phyloP scores from a whole-genome alignment of 2,113 vertebrate genomes.

The Chaetura pelagica region DNA sequence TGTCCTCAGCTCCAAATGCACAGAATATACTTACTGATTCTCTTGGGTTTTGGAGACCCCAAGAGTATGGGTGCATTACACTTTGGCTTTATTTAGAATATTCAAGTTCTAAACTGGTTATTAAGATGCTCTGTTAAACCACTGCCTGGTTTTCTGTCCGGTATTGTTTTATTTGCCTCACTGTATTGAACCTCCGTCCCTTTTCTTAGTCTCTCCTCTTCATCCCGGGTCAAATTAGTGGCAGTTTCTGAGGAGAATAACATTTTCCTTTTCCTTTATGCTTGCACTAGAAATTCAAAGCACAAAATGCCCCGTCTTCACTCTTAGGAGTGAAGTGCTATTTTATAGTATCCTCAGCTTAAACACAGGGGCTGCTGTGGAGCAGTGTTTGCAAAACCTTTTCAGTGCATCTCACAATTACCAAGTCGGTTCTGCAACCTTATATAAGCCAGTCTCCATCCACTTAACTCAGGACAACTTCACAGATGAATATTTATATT shows the following conservation, averaged over 20 bases:
- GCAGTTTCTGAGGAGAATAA: neutral
- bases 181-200: neutral
- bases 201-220: neutral
- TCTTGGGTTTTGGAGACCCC: neutral
- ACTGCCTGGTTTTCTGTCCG: neutral
- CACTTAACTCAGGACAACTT: slow-evolving; percentile 49
- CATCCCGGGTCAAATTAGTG: neutral
- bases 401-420: neutral
- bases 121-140: neutral
- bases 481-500: slow-evolving; percentile 59
- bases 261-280: neutral
- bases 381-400: neutral
- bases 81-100: neutral
- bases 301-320: neutral
- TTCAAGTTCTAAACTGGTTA: neutral
- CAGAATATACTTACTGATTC: neutral
- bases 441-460: slow-evolving; percentile 21
- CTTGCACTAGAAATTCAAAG: neutral
- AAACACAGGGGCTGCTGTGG: neutral
- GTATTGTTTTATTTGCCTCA: neutral
- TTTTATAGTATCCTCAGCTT: neutral
- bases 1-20: neutral
- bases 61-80: neutral
- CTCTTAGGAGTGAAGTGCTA: neutral
- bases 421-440: neutral